A percentile compares a stretch with the other conserved stretches of the same genome.
These are phyloP conservation scores for Piaya cayana DNA, from an alignment of 2,113 vertebrate species.

Conservation along the genomic window DNA sequence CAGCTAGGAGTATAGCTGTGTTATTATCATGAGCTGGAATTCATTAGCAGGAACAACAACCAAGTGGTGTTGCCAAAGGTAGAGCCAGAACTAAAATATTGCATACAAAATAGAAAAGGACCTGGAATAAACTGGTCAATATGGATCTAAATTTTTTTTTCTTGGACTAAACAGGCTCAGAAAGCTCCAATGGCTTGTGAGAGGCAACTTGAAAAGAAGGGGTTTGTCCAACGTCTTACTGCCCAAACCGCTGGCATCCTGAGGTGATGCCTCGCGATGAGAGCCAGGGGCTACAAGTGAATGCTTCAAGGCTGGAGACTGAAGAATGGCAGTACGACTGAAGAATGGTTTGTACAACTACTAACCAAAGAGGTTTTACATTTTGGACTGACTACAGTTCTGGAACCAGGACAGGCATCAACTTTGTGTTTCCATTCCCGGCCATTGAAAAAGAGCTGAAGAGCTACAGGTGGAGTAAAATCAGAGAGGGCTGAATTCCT, in stretches of 20 bases:
- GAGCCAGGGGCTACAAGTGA: background rate
- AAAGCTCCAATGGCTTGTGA: background rate
- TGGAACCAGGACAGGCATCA: background rate
- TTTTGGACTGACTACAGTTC: background rate
- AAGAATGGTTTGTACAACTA: background rate
- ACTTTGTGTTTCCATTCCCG: background rate
- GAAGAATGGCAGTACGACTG: background rate
- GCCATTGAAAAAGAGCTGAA: background rate
- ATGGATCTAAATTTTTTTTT: background rate
- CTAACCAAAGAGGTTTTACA: background rate
- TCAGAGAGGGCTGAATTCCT: background rate
- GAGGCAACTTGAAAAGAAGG: background rate
- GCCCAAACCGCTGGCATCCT: background rate
- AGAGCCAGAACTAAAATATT: slow-evolving; percentile 3
- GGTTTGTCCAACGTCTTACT: background rate
- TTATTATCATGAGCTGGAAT: slow-evolving; percentile 33
- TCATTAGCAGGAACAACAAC: slow-evolving; percentile 12
- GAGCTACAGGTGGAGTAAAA: background rate
- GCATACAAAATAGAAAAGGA: background rate
- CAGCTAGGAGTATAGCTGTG: background rate
- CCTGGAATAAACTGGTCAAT: background rate
- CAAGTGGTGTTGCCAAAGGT: slow-evolving; percentile 1
- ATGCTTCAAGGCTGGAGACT: background rate
- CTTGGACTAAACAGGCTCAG: background rate
- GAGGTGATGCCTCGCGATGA: background rate